These are phyloP conservation scores for Blera fallax DNA, from an alignment of 2,888 invertebrate genomes.

Conservation along the genomic window DNA sequence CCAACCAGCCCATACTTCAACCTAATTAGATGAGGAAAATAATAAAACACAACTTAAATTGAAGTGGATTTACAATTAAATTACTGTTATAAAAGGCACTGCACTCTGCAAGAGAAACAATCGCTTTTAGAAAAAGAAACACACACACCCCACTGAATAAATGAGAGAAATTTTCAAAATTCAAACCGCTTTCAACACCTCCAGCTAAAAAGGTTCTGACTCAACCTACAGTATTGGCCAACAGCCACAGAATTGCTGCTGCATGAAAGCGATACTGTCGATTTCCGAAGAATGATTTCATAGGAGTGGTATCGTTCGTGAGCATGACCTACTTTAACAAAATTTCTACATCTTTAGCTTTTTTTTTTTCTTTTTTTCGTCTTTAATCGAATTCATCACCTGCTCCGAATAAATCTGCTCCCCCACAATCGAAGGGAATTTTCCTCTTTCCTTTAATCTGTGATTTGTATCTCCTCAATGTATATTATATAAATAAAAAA, in stretches of 20 bases:
- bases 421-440: neutral
- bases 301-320: constrained; percentile 2
- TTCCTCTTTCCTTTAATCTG: neutral
- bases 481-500: neutral
- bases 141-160: neutral
- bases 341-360: neutral
- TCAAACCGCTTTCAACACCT: constrained; percentile 19
- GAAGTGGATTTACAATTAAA: constrained; percentile 8
- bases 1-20: neutral
- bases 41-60: constrained; percentile 1
- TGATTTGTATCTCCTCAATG: neutral
- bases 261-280: constrained; percentile 10
- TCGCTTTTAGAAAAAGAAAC: neutral
- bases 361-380: neutral
- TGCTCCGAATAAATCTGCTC: constrained; percentile 13
- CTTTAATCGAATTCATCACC: constrained; percentile 13
- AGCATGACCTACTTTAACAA: constrained; percentile 41
- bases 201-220: constrained; percentile 6
- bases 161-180: constrained; percentile 9
- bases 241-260: neutral
- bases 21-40: constrained; percentile 9
- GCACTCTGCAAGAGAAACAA: neutral
- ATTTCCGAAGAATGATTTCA: constrained; percentile 3
- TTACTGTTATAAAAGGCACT: neutral
- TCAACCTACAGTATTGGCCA: constrained; percentile 23